phyloP scores from a whole-genome alignment of 1,140 invertebrate species.

The fruit fly (Drosophila melanogaster) region DNA sequence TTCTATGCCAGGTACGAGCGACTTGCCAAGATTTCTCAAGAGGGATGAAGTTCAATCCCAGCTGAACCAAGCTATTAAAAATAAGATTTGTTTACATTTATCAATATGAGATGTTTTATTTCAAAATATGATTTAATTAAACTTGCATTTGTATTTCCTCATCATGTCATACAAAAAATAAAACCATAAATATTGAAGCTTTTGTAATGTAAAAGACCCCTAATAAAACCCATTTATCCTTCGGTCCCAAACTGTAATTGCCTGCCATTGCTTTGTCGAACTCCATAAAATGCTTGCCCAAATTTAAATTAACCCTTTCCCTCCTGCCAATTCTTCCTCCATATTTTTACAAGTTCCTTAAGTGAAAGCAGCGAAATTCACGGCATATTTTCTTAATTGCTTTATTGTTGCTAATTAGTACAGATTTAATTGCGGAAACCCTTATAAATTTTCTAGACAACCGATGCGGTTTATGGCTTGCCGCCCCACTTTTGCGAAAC shows the following conservation, averaged over 20 bases:
- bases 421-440: slow-evolving; percentile 64
- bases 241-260: background rate
- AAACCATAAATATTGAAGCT: background rate
- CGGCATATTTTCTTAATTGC: slow-evolving; percentile 70
- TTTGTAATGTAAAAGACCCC: background rate
- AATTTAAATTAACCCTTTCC: slow-evolving; percentile 32
- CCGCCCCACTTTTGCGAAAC: slow-evolving; percentile 13
- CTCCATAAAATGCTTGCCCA: slow-evolving; percentile 19
- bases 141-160: background rate
- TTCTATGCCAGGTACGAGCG: slow-evolving; percentile 13
- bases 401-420: slow-evolving; percentile 69
- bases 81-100: background rate
- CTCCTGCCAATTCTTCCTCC: background rate
- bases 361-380: background rate
- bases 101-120: no score
- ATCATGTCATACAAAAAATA: no score
- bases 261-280: background rate
- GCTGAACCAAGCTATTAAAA: background rate
- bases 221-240: no score
- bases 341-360: slow-evolving; percentile 23
- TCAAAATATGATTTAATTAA: no score
- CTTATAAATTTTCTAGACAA: slow-evolving; percentile 54
- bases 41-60: background rate
- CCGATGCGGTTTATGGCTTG: slow-evolving; percentile 62
- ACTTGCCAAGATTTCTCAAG: no score